phyloP scores from a whole-genome alignment of 2,797 vertebrate genomes.

The Emys orbicularis region DNA sequence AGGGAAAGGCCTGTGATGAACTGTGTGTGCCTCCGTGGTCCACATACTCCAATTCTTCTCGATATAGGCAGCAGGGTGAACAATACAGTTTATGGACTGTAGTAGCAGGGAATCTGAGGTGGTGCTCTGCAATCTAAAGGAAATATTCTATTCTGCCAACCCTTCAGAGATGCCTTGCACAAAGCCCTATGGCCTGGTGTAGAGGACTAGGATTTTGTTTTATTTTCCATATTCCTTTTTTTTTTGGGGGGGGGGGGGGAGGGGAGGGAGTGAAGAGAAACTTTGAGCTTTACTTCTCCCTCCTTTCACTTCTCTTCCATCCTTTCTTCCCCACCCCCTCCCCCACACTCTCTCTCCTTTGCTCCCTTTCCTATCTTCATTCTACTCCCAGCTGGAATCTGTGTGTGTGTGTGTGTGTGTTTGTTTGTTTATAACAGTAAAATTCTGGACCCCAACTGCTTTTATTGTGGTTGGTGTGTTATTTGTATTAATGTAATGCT shows the following conservation, averaged over 20 bases:
- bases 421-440: no score
- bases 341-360: background rate
- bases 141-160: background rate
- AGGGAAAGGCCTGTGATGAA: background rate
- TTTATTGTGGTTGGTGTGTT: no score
- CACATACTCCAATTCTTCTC: background rate
- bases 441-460: no score
- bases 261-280: background rate
- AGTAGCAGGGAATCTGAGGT: background rate
- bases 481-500: no score
- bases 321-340: background rate
- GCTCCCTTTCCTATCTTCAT: background rate
- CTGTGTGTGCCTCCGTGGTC: background rate
- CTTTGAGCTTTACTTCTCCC: accelerated
- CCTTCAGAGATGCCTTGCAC: background rate
- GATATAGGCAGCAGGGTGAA: background rate
- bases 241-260: background rate
- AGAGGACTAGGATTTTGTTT: background rate
- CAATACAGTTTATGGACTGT: background rate
- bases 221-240: background rate
- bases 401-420: no score
- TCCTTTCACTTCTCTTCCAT: background rate
- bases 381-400: background rate
- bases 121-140: background rate
- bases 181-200: background rate